phyloP scores from a whole-genome alignment of 64 coral and sea anemone genomes.

The Dendronephthya gigantea region DNA sequence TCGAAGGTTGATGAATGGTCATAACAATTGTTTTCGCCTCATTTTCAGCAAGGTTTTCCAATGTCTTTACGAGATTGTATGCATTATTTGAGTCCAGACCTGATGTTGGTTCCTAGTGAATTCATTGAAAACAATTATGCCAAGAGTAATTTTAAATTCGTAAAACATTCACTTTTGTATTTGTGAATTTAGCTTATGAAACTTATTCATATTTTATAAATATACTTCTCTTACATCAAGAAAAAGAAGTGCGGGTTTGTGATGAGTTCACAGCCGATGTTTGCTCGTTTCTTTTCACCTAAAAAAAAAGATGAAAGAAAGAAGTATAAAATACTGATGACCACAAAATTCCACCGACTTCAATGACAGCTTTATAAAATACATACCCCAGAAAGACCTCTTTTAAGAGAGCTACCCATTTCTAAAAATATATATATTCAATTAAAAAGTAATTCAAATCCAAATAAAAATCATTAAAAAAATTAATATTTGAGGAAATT shows the following conservation, averaged over 20 bases:
- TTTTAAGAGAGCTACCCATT: constrained; percentile 47
- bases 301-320: no score
- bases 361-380: not conserved
- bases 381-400: constrained; percentile 63
- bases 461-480: not conserved
- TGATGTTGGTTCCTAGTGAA: constrained; percentile 65
- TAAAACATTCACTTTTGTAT: no score
- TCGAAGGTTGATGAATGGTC: constrained; percentile 85
- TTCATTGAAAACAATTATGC: not conserved
- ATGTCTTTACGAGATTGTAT: constrained; percentile 55
- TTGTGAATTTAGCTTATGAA: not conserved
- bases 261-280: constrained; percentile 90
- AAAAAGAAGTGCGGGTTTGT: constrained; percentile 73
- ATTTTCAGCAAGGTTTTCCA: constrained; percentile 43
- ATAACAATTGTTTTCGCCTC: constrained; percentile 71
- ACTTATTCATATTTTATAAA: not conserved
- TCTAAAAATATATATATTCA: constrained; percentile 9
- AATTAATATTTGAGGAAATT: not conserved
- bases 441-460: not conserved
- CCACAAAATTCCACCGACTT: no score
- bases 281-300: constrained; percentile 87
- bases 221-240: constrained; percentile 62
- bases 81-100: constrained; percentile 84
- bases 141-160: no score
- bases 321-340: no score